A percentile compares a stretch with the other conserved stretches of the same genome.
phyloP scores from a whole-genome alignment of 2,113 vertebrate genomes.

The Sminthopsis crassicaudata region DNA sequence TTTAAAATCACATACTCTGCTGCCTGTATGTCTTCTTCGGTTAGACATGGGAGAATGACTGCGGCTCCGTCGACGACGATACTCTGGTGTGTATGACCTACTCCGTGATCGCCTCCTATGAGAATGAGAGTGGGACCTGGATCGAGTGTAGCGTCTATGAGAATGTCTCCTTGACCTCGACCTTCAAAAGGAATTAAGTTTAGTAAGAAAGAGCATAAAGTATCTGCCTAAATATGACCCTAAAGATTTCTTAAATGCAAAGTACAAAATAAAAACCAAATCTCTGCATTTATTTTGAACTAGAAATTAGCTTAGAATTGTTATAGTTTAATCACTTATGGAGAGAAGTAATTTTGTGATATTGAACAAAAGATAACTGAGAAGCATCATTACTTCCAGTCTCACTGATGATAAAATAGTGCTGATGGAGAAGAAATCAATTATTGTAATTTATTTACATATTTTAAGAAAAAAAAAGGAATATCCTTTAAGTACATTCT shows the following conservation, averaged over 20 bases:
- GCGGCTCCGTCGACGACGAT: slow-evolving; percentile 90
- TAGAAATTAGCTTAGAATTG: background rate
- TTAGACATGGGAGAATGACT: slow-evolving; percentile 94
- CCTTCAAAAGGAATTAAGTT: slow-evolving; percentile 83
- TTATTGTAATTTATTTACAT: background rate
- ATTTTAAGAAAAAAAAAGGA: background rate
- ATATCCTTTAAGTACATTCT: background rate
- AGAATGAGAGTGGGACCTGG: slow-evolving; percentile 91
- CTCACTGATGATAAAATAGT: background rate
- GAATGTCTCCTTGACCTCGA: slow-evolving; percentile 92
- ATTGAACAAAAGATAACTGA: background rate
- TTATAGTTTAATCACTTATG: background rate
- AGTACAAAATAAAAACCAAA: background rate
- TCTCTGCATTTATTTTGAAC: background rate
- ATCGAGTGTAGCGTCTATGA: slow-evolving; percentile 90
- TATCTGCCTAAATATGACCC: background rate
- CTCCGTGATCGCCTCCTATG: slow-evolving; percentile 91
- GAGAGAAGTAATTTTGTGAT: background rate
- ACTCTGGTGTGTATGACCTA: slow-evolving; percentile 91
- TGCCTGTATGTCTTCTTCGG: slow-evolving; percentile 90
- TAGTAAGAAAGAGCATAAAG: background rate
- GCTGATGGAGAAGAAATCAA: background rate
- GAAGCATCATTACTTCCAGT: background rate
- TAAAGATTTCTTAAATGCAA: background rate
- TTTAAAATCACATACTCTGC: slow-evolving; percentile 88